phyloP scores from a whole-genome alignment of 64 coral and sea anemone genomes.

The Pachyseris speciosa region DNA sequence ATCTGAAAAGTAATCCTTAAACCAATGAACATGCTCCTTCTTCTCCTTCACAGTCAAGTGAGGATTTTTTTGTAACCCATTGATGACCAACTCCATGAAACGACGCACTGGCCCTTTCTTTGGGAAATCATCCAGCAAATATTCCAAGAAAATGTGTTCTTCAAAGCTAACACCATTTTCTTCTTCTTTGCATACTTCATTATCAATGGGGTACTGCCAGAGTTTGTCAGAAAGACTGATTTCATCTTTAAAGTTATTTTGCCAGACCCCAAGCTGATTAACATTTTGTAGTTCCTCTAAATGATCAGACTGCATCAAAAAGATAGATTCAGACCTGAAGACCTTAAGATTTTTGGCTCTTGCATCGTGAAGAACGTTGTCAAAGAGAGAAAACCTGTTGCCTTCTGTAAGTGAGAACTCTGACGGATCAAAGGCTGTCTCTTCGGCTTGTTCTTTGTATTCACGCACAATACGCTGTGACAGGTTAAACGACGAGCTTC shows the following conservation, averaged over 20 bases:
- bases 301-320: constrained; percentile 20
- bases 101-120: constrained; percentile 89
- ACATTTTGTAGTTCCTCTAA: constrained; percentile 37
- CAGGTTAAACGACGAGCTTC: constrained; percentile 1
- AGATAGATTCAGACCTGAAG: neutral
- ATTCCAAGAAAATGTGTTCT: constrained; percentile 92
- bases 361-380: constrained; percentile 11
- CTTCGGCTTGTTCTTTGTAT: constrained; percentile 63
- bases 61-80: constrained; percentile 91
- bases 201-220: constrained; percentile 96
- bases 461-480: constrained; percentile 61
- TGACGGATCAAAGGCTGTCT: neutral
- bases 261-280: constrained; percentile 48
- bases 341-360: neutral
- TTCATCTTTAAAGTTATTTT: constrained; percentile 82
- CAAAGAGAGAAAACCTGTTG: constrained; percentile 61
- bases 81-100: constrained; percentile 96
- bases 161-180: constrained; percentile 93
- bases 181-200: constrained; percentile 91
- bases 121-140: constrained; percentile 86
- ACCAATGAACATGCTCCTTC: constrained; percentile 85
- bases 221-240: constrained; percentile 75
- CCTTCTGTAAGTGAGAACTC: constrained; percentile 69
- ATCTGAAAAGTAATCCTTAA: constrained; percentile 85
- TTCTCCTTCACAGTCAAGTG: constrained; percentile 84